A percentile compares a stretch with the other conserved stretches of the same genome.
phyloP scores from a whole-genome alignment of 2,888 invertebrate genomes.

The Melanostoma mellinum region DNA sequence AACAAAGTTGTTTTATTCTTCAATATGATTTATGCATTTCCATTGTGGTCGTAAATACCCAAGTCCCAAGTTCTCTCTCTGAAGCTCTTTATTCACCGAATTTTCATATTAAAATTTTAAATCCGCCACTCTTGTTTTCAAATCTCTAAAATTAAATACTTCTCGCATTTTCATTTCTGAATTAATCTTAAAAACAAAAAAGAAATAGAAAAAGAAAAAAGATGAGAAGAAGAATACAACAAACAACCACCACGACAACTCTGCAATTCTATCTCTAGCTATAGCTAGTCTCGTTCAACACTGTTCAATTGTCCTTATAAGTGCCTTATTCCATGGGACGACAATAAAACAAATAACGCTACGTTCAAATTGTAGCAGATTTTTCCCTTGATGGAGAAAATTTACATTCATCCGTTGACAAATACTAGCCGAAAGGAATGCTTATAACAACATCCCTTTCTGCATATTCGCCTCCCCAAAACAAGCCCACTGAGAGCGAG shows the following conservation, averaged over 20 bases:
- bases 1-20: no score
- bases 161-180: no score
- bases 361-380: conserved; percentile 27
- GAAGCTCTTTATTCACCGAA: no score
- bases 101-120: no score
- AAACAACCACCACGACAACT: neutral
- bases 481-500: neutral
- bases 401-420: conserved; percentile 55
- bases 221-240: neutral
- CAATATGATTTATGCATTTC: no score
- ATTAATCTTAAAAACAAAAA: neutral
- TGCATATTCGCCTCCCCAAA: conserved; percentile 24
- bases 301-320: conserved; percentile 31
- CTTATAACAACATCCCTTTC: conserved; percentile 52
- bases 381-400: conserved; percentile 12
- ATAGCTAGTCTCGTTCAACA: conserved; percentile 20
- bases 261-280: neutral
- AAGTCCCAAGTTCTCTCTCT: no score
- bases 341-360: conserved; percentile 1
- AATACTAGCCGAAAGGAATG: conserved; percentile 53
- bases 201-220: neutral
- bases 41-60: no score
- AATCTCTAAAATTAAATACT: no score
- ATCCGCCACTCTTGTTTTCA: no score
- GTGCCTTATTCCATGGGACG: conserved; percentile 24